phyloP scores from a whole-genome alignment of 2,113 vertebrate species.

The Aramus guarauna region DNA sequence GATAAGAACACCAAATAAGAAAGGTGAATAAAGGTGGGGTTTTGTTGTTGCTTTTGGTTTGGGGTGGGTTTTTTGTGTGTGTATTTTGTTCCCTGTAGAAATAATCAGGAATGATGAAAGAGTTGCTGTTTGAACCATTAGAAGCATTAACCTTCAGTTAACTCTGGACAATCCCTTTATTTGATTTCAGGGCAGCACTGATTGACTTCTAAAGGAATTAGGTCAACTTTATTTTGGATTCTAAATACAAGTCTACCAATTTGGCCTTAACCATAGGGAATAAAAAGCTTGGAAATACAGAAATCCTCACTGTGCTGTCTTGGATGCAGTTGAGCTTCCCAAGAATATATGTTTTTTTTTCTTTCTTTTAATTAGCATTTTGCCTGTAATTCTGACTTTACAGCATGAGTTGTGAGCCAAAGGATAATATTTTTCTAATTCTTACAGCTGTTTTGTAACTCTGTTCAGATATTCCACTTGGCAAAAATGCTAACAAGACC shows the following conservation, averaged over 20 bases:
- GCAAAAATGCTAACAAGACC: neutral
- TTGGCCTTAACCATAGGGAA: neutral
- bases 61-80: too few species aligned
- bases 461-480: neutral
- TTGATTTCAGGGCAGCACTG: slow-evolving; percentile 3
- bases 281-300: neutral
- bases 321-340: neutral
- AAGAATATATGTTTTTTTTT: neutral
- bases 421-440: neutral
- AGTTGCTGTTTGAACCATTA: neutral
- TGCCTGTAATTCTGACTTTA: neutral
- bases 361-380: neutral
- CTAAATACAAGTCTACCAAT: neutral
- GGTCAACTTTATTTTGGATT: neutral
- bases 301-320: neutral
- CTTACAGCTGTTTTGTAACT: neutral
- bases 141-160: neutral
- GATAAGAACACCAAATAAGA: neutral
- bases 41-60: too few species aligned
- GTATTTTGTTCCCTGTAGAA: neutral
- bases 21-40: neutral
- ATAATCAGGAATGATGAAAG: neutral
- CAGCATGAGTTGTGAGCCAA: neutral
- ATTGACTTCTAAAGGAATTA: neutral
- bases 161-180: neutral